Base-by-base conservation (phyloP, 2,888 invertebrate genomes). In the Panzeria rudis region DNA sequence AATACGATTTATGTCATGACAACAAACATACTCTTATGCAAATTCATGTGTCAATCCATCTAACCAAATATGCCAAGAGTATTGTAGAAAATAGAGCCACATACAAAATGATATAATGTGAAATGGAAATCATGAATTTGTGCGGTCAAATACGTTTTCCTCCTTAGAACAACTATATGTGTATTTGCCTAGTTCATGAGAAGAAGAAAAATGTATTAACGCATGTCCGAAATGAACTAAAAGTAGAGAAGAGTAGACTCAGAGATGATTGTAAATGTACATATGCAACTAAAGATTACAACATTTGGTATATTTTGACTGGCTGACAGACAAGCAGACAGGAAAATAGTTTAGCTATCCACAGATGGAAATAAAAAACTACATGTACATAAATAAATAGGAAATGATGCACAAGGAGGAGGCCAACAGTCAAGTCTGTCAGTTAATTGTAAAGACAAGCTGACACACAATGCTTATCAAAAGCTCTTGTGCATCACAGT, bases 361-460 rank as follows among this genome's bases (percentile, higher is more conserved):
- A 72, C 54, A 92, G 91, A 78, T 69, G 25, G 56, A 29, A 61
- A 38, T n/a, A 8, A 47, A 47, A 59, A 32, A 32, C 4, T 44
- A 5, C n/a, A 20, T 20, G n/a, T 50, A 11, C 11, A n/a, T 56
- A 25, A 62, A 61, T 64, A 44, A 44, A 79, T 72, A 29, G 71
- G 38, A 72, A 80, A 56, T 80, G 64, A 72, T 72, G 38, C 64
- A 23, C 8, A 56, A 66, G 47, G 64, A 76, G 62, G 81, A 71
- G 75, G 62, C 71, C 69, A 82, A 47, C 54, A 71, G 44, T 82
- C 56, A 75, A 69, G 69, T 62, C 75, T 62, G 54, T 75, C 81
- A 75, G 81, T 81, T 69, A 44, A 23, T 69, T 68, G 20, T 50
- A 17, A 61, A 68, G 32, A 44, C 75, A 66, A 52, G 20, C 68